Base-by-base conservation (phyloP, 1,140 invertebrate genomes). In the Sitobion miscanthi region DNA sequence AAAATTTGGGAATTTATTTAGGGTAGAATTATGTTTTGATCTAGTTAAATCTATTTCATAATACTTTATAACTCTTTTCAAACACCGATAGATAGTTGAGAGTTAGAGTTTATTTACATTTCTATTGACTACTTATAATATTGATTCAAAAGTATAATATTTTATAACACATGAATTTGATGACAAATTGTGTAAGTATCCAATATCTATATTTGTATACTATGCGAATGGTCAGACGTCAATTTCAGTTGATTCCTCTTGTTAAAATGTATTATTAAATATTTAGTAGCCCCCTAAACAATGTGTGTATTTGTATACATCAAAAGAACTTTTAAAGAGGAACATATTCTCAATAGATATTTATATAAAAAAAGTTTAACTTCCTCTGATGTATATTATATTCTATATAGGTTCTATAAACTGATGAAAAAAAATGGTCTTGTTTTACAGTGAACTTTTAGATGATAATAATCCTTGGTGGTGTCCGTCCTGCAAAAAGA, bases 381-480 rank as follows among this genome's bases (percentile, higher is more conserved):
- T 4, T 17, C 14, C 14, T 54, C n/a, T 77, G 62, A 35, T 77
- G 5, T n/a, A 35, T 35, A 77, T 17, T 77, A 17, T 35, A 54
- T 54, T 54, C 52, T 54, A 54, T 54, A 54, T 54, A 77, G n/a
- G 14, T 77, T 69, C 30, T 77, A 17, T n/a, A 77, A 77, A 77
- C 30, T 77, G n/a, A 77, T 77, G 14, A 17, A 77, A n/a, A 30
- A 62, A 30, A 62, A 62, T 77, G 62, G 30, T 93, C 93, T 94
- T 93, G 94, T 93, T 30, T 95, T 95, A 87, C 94, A 97, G 97
- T 95, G 97, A 97, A 95, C 96, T 96, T 49, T 95, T 97, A 94
- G 97, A 97, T 94, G 96, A 97, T 94, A 96, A 97, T 94, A 97
- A 97, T 95, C 97, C 97, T 38, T 97, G 97, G 97, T 97, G 96